These are phyloP conservation scores for Prochilodus magdalenae DNA, from an alignment of 2,113 vertebrate genomes.

Conservation along the genomic window DNA sequence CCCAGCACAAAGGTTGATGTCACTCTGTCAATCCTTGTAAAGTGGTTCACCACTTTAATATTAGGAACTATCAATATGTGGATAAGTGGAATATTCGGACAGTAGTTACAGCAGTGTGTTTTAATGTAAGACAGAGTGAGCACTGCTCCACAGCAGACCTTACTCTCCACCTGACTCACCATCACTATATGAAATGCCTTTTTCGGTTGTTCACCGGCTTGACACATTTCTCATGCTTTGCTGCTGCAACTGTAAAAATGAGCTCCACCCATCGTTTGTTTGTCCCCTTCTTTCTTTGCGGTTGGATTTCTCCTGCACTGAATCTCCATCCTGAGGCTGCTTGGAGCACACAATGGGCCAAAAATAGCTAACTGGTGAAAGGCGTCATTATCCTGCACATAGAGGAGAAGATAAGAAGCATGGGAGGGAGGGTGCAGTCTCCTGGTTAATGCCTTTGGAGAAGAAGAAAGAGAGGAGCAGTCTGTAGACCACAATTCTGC, in stretches of 20 bases:
- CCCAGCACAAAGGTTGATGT: background rate
- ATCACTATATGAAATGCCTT: background rate
- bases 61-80: background rate
- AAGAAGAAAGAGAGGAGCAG: background rate
- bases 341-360: constrained; percentile 43
- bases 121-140: background rate
- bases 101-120: background rate
- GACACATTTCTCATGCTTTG: background rate
- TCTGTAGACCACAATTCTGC: background rate
- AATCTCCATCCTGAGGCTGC: constrained; percentile 27
- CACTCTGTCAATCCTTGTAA: background rate
- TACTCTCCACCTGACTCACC: background rate
- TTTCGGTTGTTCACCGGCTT: background rate
- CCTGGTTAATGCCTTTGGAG: background rate
- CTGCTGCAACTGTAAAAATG: constrained; percentile 10
- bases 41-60: background rate
- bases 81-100: background rate
- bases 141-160: background rate
- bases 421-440: constrained; percentile 8
- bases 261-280: constrained; percentile 12
- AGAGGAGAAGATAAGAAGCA: constrained; percentile 24
- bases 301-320: constrained; percentile 20
- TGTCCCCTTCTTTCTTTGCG: constrained; percentile 33
- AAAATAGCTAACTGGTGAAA: constrained; percentile 52
- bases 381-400: constrained; percentile 40